Evolutionary conservation across 2,888 invertebrate genomes (phyloP).

Genomic region (Hermodice carunculata): DNA sequence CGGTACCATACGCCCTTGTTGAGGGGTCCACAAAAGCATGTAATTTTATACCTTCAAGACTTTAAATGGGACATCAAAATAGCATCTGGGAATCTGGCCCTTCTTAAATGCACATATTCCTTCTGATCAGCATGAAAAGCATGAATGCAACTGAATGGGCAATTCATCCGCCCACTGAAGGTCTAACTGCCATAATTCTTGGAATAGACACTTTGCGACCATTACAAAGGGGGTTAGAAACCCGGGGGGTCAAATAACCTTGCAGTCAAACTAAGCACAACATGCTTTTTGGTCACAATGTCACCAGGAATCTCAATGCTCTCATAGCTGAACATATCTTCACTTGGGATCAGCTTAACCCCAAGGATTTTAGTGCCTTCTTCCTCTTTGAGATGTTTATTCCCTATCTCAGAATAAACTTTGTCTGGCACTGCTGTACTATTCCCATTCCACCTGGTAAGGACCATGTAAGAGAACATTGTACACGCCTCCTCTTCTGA

Average conservation of each 20-base stretch:
- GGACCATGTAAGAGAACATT: slow-evolving; percentile 29
- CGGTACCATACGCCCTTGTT: slow-evolving; percentile 40
- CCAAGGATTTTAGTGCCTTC: slow-evolving; percentile 30
- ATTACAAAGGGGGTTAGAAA: too few relatives aligned
- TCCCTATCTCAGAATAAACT: neutral
- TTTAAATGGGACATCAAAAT: slow-evolving; percentile 4
- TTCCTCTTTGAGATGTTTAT: too few relatives aligned
- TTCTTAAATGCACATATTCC: neutral
- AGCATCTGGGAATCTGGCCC: slow-evolving; percentile 10
- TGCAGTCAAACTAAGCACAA: slow-evolving; percentile 33
- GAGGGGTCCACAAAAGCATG: too few relatives aligned
- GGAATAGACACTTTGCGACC: slow-evolving; percentile 24
- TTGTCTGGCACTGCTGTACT: neutral
- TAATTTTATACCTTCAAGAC: neutral
- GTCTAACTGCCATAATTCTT: slow-evolving; percentile 46
- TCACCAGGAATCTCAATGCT: neutral
- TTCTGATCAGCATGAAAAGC: slow-evolving; percentile 7
- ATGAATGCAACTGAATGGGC: slow-evolving; percentile 18
- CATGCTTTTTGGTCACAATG: slow-evolving; percentile 24
- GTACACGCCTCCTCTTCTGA: slow-evolving; percentile 17
- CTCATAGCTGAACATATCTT: slow-evolving; percentile 28
- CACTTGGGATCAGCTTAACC: slow-evolving; percentile 19
- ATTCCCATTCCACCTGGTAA: slow-evolving; percentile 43
- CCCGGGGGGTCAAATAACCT: slow-evolving; percentile 43
- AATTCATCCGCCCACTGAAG: slow-evolving; percentile 46